phyloP scores from a whole-genome alignment of 2,888 invertebrate genomes.

The Shargacucullia verbasci region DNA sequence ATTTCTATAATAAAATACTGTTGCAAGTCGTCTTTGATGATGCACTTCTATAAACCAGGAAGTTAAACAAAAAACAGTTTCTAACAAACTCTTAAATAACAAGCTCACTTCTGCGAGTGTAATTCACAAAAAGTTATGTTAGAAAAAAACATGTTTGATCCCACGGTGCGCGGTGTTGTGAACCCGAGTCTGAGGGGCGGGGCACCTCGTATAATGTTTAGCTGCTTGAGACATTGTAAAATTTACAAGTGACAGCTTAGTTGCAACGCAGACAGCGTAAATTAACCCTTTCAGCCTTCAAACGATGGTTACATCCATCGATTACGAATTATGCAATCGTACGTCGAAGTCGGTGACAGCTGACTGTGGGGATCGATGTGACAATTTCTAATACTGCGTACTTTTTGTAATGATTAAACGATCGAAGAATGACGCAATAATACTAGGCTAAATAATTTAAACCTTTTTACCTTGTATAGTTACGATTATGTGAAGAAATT shows the following conservation, averaged over 20 bases:
- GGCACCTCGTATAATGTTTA: slow-evolving; percentile 1
- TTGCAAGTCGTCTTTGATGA: too few species aligned
- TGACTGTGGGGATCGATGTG: background rate
- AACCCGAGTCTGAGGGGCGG: slow-evolving; percentile 10
- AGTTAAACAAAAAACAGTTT: background rate
- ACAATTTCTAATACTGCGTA: background rate
- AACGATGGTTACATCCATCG: slow-evolving; percentile 1
- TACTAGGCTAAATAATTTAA: too few species aligned
- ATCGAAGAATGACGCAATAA: too few species aligned
- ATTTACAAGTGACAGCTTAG: slow-evolving; percentile 25
- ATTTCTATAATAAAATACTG: too few species aligned
- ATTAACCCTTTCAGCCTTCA: slow-evolving; percentile 22
- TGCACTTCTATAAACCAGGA: too few species aligned
- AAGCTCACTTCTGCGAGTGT: background rate
- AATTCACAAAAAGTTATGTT: slow-evolving; percentile 17
- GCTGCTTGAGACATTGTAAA: slow-evolving; percentile 13
- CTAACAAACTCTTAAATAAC: slow-evolving; percentile 32
- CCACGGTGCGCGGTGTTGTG: slow-evolving; percentile 17
- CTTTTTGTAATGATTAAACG: too few species aligned
- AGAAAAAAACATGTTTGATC: slow-evolving; percentile 20
- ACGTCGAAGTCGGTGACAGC: too few species aligned
- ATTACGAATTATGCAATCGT: slow-evolving; percentile 10
- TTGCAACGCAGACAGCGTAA: slow-evolving; percentile 15
- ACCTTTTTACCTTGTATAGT: too few species aligned
- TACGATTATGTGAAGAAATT: background rate